phyloP scores from a whole-genome alignment of 2,888 invertebrate genomes.

The Teleogryllus oceanicus region DNA sequence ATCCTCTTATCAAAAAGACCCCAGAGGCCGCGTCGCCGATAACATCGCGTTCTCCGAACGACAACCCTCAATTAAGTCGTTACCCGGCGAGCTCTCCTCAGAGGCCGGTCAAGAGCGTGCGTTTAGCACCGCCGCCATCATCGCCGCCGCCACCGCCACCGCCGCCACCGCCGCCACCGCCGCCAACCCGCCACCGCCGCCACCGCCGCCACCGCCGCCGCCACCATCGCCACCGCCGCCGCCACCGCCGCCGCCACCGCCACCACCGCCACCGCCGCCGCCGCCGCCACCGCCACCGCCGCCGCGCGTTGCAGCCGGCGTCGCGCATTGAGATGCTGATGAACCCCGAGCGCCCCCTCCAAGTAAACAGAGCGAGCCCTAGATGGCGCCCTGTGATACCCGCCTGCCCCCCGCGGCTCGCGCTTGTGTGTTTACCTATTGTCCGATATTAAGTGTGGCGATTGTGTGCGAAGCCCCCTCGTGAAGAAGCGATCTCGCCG shows the following conservation, averaged over 20 bases:
- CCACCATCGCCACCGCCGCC: no score
- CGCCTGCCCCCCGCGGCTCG: background rate
- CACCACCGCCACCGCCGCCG: no score
- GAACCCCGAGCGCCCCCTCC: background rate
- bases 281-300: no score
- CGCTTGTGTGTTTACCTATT: background rate
- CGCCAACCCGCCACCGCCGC: no score
- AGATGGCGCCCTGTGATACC: background rate
- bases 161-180: no score
- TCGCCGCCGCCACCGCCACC: no score
- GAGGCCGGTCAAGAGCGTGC: background rate
- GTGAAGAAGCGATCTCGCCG: background rate
- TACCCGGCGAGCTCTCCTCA: background rate
- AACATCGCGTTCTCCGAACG: background rate
- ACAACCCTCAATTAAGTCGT: slow-evolving; percentile 6
- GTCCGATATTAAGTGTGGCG: slow-evolving; percentile 9
- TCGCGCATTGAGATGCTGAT: background rate
- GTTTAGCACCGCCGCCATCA: no score
- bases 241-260: no score
- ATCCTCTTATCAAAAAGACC: no score
- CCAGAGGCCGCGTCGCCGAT: background rate
- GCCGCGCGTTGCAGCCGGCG: no score
- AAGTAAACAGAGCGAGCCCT: background rate
- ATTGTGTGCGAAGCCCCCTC: background rate
- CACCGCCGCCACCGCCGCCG: no score